phyloP scores from a whole-genome alignment of 2,113 vertebrate species.

The Dicentrarchus labrax region DNA sequence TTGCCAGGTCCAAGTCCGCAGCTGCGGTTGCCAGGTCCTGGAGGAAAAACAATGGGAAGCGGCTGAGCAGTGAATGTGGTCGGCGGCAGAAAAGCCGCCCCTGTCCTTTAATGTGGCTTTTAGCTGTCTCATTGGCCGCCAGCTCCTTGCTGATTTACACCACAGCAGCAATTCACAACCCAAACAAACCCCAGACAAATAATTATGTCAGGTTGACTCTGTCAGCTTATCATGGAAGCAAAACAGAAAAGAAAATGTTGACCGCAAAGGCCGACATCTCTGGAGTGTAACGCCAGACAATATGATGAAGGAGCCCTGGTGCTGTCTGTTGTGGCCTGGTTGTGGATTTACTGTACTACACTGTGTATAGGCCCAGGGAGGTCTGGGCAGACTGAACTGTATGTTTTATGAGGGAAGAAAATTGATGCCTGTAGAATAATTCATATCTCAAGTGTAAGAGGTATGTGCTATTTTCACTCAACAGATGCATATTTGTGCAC shows the following conservation, averaged over 20 bases:
- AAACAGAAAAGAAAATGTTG: conserved; percentile 59
- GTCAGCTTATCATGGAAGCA: conserved; percentile 65
- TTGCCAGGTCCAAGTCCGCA: conserved; percentile 38
- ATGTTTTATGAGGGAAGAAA: conserved; percentile 19
- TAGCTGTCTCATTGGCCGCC: conserved; percentile 67
- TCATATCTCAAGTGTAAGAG: neutral
- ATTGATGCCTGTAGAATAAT: conserved; percentile 2
- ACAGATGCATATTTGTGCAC: conserved; percentile 6
- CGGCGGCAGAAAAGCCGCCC: conserved; percentile 44
- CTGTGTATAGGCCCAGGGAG: conserved; percentile 28
- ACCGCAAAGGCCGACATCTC: conserved; percentile 54
- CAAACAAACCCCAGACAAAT: conserved; percentile 72
- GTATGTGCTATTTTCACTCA: neutral
- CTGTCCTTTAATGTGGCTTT: conserved; percentile 73
- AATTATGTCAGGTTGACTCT: conserved; percentile 73
- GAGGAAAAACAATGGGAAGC: conserved; percentile 71
- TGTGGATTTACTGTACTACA: conserved; percentile 29
- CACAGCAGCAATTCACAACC: conserved; percentile 62
- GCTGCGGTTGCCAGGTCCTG: conserved; percentile 57
- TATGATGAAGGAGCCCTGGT: conserved; percentile 15
- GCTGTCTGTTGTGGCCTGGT: conserved; percentile 47
- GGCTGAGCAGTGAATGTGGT: conserved; percentile 56
- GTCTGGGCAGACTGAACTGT: conserved; percentile 29
- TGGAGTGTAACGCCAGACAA: conserved; percentile 47
- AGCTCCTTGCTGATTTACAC: conserved; percentile 75